Conservation (phyloP, 2,113 vertebrate genomes). For the Perca schrenkii region DNA sequence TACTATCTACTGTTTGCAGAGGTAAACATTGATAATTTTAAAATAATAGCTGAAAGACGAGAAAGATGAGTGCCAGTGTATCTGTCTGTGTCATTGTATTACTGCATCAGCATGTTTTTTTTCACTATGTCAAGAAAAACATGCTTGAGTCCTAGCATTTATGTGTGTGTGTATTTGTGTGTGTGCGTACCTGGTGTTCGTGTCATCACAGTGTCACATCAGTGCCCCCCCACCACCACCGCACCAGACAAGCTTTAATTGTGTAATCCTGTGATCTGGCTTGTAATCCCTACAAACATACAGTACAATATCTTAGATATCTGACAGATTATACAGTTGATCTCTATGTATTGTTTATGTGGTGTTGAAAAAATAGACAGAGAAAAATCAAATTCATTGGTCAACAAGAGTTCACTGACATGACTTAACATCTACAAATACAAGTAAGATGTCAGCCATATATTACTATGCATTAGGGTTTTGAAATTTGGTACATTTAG, state of each 20-base stretch:
- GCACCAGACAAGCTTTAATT: slow-evolving; percentile 59
- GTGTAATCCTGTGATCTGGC: slow-evolving; percentile 74
- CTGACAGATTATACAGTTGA: slow-evolving; percentile 40
- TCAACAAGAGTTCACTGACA: neutral
- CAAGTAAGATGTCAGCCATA: neutral
- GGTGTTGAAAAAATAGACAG: neutral
- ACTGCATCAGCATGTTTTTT: neutral
- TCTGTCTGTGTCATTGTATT: neutral
- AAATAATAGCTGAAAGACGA: neutral
- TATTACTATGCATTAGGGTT: neutral
- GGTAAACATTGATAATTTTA: neutral
- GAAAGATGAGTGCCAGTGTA: neutral
- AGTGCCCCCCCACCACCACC: neutral
- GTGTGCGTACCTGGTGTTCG: slow-evolving; percentile 3
- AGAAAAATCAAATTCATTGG: neutral
- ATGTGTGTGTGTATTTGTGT: neutral
- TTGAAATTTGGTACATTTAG: neutral
- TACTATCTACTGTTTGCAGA: neutral
- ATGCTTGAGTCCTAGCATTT: neutral
- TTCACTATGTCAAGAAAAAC: neutral
- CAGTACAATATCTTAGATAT: slow-evolving; percentile 33
- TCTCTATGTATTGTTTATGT: slow-evolving; percentile 49
- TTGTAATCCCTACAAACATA: slow-evolving; percentile 72
- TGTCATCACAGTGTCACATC: slow-evolving; percentile 26
- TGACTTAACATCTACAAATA: neutral